Base-by-base conservation (phyloP, 2,113 vertebrate species). In the Equus quagga region DNA sequence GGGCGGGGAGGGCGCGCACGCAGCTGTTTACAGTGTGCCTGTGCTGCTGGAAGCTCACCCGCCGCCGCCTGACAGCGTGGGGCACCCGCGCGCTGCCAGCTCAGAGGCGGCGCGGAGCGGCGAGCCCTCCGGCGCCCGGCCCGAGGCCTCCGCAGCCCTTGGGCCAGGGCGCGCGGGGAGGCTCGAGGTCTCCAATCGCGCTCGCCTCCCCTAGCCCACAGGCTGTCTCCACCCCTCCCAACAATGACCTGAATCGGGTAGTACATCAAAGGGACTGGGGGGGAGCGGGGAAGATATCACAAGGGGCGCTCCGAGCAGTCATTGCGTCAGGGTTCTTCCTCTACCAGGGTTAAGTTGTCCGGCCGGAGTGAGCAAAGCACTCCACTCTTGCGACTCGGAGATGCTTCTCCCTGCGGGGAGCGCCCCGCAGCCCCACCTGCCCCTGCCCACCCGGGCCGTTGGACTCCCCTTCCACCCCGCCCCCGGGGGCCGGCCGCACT, bases 11-110 rank as follows among this genome's bases (percentile, higher is more conserved):
- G 96, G 96, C 78, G 69, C 70, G 80, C 96, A 91, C 81, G 81
- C 81, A 97, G 98, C 98, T 98, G 98, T 98, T 98, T 98, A 98
- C 98, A 91, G 96, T 97, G 98, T 97, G 98, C 97, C 96, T 97
- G 97, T 94, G 98, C 95, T 93, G 95, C 97, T 98, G 97, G 98
- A 98, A 98, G 98, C 97, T 98, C 98, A 97, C 98, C 97, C 97
- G 97, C 98, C 96, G 94, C 98, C 97, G 97, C 97, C 98, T 98
- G 97, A 98, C 96, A 82, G 89, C 94, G 24, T 85, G 73, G 92
- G 91, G 96, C 88, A 95, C 69, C 90, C 83, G 87, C 89, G 18
- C 73, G 75, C 95, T 94, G 94, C 95, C 98, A 96, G 98, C 93
- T 97, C 62, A 62, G 51, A 67, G 93, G 70, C 92, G 94, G 82